Base-by-base conservation (phyloP, 2,888 invertebrate genomes). In the Aphodius granarius region DNA sequence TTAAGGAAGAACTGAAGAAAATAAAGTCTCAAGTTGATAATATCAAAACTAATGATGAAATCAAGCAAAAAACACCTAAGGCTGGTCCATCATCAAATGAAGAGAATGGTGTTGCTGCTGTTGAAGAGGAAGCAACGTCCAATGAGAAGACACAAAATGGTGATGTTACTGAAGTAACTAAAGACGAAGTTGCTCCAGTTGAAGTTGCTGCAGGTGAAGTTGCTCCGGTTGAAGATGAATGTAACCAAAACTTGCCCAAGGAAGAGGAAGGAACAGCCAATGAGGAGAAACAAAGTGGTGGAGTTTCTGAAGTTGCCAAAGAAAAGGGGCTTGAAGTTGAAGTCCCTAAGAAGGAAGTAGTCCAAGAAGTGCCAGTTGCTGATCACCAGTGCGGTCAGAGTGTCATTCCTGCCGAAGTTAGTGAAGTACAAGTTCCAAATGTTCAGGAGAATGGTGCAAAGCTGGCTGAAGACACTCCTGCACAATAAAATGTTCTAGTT, bases 1-100 rank as follows among this genome's bases (percentile, higher is more conserved):
- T 75, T 4, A 72, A 73, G 19, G 72, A 68, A 6, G 75, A 72
- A 68, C 22, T 75, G n/a, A 15, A 63, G 4, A 66, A 63, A 19
- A 72, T 75, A 3, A 62, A 75, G 20, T 4, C 66, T 9, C 20
- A 63, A 18, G 72, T 75, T 5, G 68, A 72, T 21, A 43, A 72
- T 18, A 66, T 75, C 2, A 65, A 75, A 66, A 22, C 72, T 18
- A 20, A 22, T 17, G 62, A 68, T 21, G 20, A 68, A 0, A 21
- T 13, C 13, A 68, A 68, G 13, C 43, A 1, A 6, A 43, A 43
- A 43, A 13, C 6, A 43, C 9, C 43, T 43, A 43, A 43, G 13
- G 43, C 6, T 43, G 13, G 13, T 9, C 43, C 43, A 43, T n/a
- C n/a, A n/a, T n/a, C n/a, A 16, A 65, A 18, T 3, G 65, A 16